Conservation (phyloP, 2,797 vertebrate genomes). For the Limosa lapponica region DNA sequence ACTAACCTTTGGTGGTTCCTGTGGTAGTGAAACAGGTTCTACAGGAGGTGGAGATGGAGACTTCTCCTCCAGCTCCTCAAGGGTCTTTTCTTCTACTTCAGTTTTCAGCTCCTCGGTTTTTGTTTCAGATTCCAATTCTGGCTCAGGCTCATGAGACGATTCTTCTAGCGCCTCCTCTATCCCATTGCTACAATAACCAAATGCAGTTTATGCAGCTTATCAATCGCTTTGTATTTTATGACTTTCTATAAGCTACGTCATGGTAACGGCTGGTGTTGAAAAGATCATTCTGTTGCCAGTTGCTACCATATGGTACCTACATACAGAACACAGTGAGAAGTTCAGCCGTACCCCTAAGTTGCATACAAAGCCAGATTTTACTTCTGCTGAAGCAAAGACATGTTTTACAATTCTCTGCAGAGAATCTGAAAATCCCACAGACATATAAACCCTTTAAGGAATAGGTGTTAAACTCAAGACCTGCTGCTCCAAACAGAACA, state of each 20-base stretch:
- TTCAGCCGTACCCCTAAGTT: not conserved
- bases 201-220: slow-evolving; percentile 14
- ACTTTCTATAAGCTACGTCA: not conserved
- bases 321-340: not conserved
- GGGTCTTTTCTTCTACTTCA: slow-evolving; percentile 88
- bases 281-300: not conserved
- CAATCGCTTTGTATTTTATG: not conserved
- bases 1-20: slow-evolving; percentile 92
- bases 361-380: not conserved
- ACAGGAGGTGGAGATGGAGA: slow-evolving; percentile 88
- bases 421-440: not conserved
- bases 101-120: slow-evolving; percentile 89
- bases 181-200: slow-evolving; percentile 85
- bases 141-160: slow-evolving; percentile 86
- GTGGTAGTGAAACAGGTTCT: slow-evolving; percentile 88
- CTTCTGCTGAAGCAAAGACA: not conserved
- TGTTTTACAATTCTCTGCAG: not conserved
- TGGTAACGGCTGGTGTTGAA: not conserved
- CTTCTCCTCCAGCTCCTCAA: slow-evolving; percentile 92
- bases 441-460: not conserved
- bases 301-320: not conserved
- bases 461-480: not conserved
- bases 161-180: slow-evolving; percentile 94
- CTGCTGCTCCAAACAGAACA: not conserved
- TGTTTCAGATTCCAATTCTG: slow-evolving; percentile 88